These are phyloP conservation scores for Drosophila repleta DNA, from an alignment of 1,140 invertebrate genomes.

Conservation along the genomic window DNA sequence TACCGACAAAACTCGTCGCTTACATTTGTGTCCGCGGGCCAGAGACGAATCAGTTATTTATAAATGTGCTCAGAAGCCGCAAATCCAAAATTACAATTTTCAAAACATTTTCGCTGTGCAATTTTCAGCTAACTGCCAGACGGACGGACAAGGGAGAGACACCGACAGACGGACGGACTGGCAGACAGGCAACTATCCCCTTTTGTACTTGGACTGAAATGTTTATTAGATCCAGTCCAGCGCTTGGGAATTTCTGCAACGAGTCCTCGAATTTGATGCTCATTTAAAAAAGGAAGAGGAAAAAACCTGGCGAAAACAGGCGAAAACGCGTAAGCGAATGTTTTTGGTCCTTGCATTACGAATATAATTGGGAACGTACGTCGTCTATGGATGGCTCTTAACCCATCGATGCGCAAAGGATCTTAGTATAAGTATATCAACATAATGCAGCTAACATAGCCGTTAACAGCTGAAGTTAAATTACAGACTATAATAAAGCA, in stretches of 20 bases:
- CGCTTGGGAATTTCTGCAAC: background rate
- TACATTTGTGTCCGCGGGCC: constrained; percentile 18
- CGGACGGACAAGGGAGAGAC: background rate
- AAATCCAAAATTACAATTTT: constrained; percentile 76
- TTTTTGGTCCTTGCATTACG: constrained; percentile 29
- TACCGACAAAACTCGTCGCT: constrained; percentile 49
- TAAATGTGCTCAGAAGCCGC: constrained; percentile 79
- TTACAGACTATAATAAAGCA: too few relatives aligned
- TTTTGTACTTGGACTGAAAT: constrained; percentile 32
- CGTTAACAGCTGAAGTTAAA: too few relatives aligned
- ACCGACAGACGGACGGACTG: background rate
- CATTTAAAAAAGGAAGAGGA: constrained; percentile 25
- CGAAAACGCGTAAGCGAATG: constrained; percentile 62
- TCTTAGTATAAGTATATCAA: background rate
- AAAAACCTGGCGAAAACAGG: constrained; percentile 26
- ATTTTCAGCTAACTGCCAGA: constrained; percentile 33
- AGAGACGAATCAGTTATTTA: constrained; percentile 77
- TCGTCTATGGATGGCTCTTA: constrained; percentile 36
- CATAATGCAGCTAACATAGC: background rate
- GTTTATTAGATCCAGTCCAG: constrained; percentile 21
- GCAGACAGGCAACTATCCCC: background rate
- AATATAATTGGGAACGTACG: constrained; percentile 64
- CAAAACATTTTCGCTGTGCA: constrained; percentile 30
- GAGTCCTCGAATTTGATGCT: constrained; percentile 12
- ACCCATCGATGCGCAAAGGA: constrained; percentile 33